Percentiles rank a stretch among this genome's conserved stretches.
Evolutionary conservation across 1,140 invertebrate species (phyloP).

Genomic region (Pogonomyrmex barbatus): DNA sequence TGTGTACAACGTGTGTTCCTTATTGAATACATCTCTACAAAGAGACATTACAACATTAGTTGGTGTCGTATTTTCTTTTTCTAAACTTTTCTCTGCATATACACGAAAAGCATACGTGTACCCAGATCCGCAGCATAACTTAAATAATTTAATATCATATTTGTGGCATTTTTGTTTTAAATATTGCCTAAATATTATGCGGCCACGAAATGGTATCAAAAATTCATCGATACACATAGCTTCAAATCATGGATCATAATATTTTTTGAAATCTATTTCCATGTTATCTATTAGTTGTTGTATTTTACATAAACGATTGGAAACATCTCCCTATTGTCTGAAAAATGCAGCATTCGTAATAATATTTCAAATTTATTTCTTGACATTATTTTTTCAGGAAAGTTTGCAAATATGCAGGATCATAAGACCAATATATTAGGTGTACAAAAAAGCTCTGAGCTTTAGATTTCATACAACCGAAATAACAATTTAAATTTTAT

Average conservation of each 20-base stretch:
- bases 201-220: not conserved
- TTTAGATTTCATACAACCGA: too few species aligned
- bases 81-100: not conserved
- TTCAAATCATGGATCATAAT: not conserved
- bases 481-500: too few species aligned
- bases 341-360: not conserved
- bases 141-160: not conserved
- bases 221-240: not conserved
- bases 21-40: not conserved
- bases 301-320: not conserved
- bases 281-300: not conserved
- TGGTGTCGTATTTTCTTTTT: not conserved
- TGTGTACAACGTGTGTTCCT: not conserved
- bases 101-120: not conserved
- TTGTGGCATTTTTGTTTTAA: conserved; percentile 9
- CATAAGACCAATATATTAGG: conserved; percentile 11
- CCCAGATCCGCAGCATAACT: not conserved
- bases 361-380: not conserved
- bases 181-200: not conserved
- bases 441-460: too few species aligned
- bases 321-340: not conserved
- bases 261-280: not conserved
- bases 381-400: not conserved
- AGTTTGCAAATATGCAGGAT: conserved; percentile 22
- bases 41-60: not conserved